Evolutionary conservation across 2,113 vertebrate species (phyloP).

Genomic region (Ranitomeya variabilis): DNA sequence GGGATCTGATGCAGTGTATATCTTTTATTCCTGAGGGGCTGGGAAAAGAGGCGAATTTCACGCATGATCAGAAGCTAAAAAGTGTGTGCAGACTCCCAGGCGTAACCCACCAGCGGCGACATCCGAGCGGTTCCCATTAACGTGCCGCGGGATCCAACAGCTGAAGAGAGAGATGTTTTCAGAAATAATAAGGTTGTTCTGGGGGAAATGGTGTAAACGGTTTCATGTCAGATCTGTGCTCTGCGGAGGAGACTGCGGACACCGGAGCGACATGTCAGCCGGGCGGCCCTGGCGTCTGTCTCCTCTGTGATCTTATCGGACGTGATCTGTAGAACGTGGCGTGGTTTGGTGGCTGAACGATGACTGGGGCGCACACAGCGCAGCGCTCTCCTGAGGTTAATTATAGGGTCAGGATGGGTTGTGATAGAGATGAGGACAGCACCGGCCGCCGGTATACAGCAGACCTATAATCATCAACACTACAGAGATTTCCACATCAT

Average conservation of each 20-base stretch:
- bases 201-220: background rate
- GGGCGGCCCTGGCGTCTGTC: background rate
- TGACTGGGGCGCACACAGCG: background rate
- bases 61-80: conserved; percentile 51
- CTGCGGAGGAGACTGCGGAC: background rate
- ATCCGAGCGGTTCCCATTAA: conserved; percentile 26
- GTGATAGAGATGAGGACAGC: background rate
- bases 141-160: conserved; percentile 1
- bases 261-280: background rate
- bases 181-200: background rate
- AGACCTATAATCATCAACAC: too few species aligned
- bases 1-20: conserved; percentile 13
- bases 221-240: conserved; percentile 1
- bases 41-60: conserved; percentile 32
- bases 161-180: background rate
- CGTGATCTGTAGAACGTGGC: background rate
- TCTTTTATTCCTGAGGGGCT: conserved; percentile 9
- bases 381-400: background rate
- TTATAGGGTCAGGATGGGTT: background rate
- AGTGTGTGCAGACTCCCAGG: conserved; percentile 11
- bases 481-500: too few species aligned
- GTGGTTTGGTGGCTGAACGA: background rate
- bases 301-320: background rate
- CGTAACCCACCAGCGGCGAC: conserved; percentile 32
- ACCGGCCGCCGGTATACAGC: background rate